Percentiles rank a stretch among this genome's conserved stretches.
phyloP scores from a whole-genome alignment of 2,888 invertebrate species.

The Anticlea derivata region DNA sequence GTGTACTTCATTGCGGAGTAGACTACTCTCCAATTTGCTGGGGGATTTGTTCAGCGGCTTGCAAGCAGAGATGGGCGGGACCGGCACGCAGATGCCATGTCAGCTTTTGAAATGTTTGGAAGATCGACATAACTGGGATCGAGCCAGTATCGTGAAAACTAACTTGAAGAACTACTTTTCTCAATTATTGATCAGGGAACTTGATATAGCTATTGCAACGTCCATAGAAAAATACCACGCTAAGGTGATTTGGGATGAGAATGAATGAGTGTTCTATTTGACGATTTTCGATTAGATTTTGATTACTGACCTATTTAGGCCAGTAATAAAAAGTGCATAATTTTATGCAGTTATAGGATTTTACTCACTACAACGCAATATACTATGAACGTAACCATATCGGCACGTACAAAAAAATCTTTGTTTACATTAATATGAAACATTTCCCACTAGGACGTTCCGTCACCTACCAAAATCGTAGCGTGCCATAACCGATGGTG shows the following conservation, averaged over 20 bases:
- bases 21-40: conserved; percentile 61
- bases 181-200: conserved; percentile 61
- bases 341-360: too few species aligned
- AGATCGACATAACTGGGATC: conserved; percentile 73
- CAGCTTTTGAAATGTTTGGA: conserved; percentile 72
- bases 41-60: conserved; percentile 66
- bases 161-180: conserved; percentile 64
- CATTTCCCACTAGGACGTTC: too few species aligned
- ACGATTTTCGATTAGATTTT: neutral
- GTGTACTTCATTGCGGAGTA: conserved; percentile 64
- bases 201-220: conserved; percentile 73
- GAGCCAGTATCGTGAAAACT: conserved; percentile 55
- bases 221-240: conserved; percentile 74
- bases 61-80: conserved; percentile 56
- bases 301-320: too few species aligned
- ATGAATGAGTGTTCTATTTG: neutral
- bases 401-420: too few species aligned
- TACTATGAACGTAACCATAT: too few species aligned
- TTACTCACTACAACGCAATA: too few species aligned
- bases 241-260: conserved; percentile 43
- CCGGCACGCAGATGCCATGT: conserved; percentile 65
- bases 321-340: too few species aligned
- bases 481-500: too few species aligned
- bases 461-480: too few species aligned
- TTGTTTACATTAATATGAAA: too few species aligned